Evolutionary conservation across 2,797 vertebrate species (phyloP).

Genomic region (Columba guinea): DNA sequence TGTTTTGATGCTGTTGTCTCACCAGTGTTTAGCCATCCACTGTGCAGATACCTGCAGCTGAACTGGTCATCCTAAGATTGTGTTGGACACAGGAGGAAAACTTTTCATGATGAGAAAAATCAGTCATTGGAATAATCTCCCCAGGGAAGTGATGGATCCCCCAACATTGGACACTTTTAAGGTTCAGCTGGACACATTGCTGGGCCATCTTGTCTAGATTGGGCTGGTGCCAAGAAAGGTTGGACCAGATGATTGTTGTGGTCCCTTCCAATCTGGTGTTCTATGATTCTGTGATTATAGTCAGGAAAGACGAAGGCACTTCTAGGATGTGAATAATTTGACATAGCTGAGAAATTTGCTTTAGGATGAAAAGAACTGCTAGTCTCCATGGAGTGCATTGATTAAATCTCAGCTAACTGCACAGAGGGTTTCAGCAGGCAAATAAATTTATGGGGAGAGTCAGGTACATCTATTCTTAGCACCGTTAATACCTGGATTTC

Average conservation of each 20-base stretch:
- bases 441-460: not conserved
- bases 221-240: too few relatives aligned
- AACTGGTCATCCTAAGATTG: not conserved
- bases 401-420: not conserved
- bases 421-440: not conserved
- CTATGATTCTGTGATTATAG: not conserved
- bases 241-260: too few relatives aligned
- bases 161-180: too few relatives aligned
- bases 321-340: not conserved
- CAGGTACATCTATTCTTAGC: not conserved
- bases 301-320: not conserved
- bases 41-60: not conserved
- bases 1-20: not conserved
- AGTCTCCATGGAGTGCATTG: not conserved
- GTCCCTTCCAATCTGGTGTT: too few relatives aligned
- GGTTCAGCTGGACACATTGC: too few relatives aligned
- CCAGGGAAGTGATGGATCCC: too few relatives aligned
- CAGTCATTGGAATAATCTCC: too few relatives aligned
- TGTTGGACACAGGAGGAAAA: too few relatives aligned
- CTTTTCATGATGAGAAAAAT: too few relatives aligned
- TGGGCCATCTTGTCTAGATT: too few relatives aligned
- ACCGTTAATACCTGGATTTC: not conserved
- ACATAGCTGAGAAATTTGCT: not conserved
- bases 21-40: not conserved
- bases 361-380: not conserved